phyloP scores from a whole-genome alignment of 2,888 invertebrate species.

The Listrodromus nycthemerus region DNA sequence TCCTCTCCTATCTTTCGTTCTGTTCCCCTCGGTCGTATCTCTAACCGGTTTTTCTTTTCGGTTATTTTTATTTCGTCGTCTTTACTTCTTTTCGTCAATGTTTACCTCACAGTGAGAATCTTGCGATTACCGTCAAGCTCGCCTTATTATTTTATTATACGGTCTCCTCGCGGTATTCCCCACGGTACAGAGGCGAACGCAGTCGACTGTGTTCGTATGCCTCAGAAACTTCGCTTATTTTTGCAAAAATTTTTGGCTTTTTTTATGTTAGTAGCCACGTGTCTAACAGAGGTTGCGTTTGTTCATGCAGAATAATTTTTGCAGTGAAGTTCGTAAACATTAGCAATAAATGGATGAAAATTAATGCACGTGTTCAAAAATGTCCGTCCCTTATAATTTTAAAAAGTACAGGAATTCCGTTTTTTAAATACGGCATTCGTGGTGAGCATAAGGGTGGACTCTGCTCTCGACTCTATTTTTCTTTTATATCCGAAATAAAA shows the following conservation, averaged over 20 bases:
- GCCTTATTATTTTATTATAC: conserved; percentile 72
- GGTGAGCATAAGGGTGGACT: too few species aligned
- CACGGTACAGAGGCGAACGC: neutral
- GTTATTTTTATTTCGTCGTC: neutral
- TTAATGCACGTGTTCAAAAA: too few species aligned
- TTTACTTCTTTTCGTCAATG: neutral
- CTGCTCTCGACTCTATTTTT: too few species aligned
- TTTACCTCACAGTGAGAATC: conserved; percentile 8
- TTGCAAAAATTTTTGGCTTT: neutral
- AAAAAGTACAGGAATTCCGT: too few species aligned
- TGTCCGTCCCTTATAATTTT: too few species aligned
- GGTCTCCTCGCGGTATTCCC: conserved; percentile 37
- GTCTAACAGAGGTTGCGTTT: too few species aligned
- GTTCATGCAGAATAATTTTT: too few species aligned
- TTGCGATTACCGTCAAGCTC: conserved; percentile 28
- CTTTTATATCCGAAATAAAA: too few species aligned
- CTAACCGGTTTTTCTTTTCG: neutral
- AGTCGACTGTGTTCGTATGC: neutral
- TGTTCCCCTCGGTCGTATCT: conserved; percentile 10
- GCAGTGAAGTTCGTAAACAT: too few species aligned
- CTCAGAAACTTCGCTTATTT: neutral
- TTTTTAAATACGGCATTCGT: too few species aligned
- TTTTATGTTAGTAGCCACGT: neutral
- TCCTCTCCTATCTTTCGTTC: neutral
- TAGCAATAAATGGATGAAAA: too few species aligned